A percentile compares a stretch with the other conserved stretches of the same genome.
phyloP scores from a whole-genome alignment of 1,140 invertebrate genomes.

The Drosophila aff. region DNA sequence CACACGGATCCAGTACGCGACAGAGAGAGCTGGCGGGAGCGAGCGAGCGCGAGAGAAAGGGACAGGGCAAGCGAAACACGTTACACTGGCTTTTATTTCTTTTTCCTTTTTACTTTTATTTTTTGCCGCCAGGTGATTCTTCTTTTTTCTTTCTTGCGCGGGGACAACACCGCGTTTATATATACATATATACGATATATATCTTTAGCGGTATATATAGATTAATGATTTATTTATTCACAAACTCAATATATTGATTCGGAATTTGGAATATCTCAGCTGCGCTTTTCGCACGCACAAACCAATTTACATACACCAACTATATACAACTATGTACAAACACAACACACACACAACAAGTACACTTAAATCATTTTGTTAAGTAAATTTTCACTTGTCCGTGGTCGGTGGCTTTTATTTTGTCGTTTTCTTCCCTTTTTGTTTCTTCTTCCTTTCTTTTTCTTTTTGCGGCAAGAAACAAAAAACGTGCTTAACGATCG shows the following conservation, averaged over 20 bases:
- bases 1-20: constrained; percentile 53
- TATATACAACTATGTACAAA: constrained; percentile 46
- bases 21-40: constrained; percentile 27
- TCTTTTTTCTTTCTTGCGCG: constrained; percentile 38
- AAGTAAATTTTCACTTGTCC: constrained; percentile 32
- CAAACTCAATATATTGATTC: constrained; percentile 69
- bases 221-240: constrained; percentile 76
- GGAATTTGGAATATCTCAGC: constrained; percentile 58
- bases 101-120: constrained; percentile 5
- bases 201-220: constrained; percentile 16
- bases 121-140: constrained; percentile 39
- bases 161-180: constrained; percentile 18
- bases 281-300: constrained; percentile 62
- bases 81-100: constrained; percentile 62
- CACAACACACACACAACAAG: constrained; percentile 22
- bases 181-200: constrained; percentile 30
- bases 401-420: constrained; percentile 7
- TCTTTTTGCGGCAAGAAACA: constrained; percentile 29
- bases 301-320: constrained; percentile 38
- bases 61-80: constrained; percentile 58
- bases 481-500: constrained; percentile 76
- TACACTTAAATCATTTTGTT: constrained; percentile 52
- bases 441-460: constrained; percentile 5
- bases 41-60: constrained; percentile 24
- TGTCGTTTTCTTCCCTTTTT: constrained; percentile 6